phyloP scores from a whole-genome alignment of 2,797 vertebrate genomes.

The Rhynchonycteris naso region DNA sequence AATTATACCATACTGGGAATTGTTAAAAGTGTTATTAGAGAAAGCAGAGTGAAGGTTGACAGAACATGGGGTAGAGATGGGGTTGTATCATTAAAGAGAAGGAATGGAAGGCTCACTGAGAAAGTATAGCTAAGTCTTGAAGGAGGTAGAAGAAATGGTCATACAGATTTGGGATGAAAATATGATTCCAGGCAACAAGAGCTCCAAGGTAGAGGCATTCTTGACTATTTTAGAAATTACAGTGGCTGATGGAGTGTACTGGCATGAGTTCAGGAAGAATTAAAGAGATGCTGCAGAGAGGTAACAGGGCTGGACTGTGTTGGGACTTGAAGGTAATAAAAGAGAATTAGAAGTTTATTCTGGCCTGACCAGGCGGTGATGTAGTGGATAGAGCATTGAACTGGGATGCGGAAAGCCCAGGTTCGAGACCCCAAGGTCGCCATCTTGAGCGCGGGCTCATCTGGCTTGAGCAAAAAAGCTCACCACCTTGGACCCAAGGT shows the following conservation, averaged over 20 bases:
- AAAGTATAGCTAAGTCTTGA: background rate
- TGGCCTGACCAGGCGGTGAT: too few species aligned
- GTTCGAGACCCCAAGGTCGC: too few species aligned
- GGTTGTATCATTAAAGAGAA: background rate
- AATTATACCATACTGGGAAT: background rate
- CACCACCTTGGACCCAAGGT: too few species aligned
- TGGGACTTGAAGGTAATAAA: background rate
- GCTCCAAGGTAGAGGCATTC: background rate
- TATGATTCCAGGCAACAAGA: background rate
- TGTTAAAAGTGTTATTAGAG: background rate
- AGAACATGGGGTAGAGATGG: background rate
- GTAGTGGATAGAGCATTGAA: too few species aligned
- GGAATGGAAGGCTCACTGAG: background rate
- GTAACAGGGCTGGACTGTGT: background rate
- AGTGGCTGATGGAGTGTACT: background rate
- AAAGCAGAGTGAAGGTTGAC: background rate
- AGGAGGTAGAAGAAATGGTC: background rate
- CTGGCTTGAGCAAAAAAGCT: too few species aligned
- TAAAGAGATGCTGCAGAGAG: background rate
- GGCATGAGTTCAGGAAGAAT: accelerated
- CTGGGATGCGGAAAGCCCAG: too few species aligned
- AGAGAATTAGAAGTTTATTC: background rate
- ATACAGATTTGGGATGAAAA: background rate
- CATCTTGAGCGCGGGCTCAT: too few species aligned
- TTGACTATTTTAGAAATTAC: background rate